Percentiles rank a stretch among this genome's conserved stretches.
These are phyloP conservation scores for Chiridota heheva DNA, from an alignment of 35 echinoderm and acorn worm species.

Conservation along the genomic window DNA sequence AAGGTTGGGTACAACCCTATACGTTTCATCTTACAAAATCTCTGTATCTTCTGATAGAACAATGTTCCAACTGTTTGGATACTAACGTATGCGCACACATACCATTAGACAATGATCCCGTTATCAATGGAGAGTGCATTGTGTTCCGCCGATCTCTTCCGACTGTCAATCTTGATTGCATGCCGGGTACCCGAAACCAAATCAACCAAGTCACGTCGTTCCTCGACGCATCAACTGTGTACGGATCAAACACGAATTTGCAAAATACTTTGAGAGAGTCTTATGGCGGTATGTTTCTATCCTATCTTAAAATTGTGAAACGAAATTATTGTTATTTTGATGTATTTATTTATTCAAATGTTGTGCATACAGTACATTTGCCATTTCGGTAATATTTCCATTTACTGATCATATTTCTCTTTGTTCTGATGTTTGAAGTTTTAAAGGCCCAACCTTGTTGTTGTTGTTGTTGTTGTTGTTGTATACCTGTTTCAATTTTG, in stretches of 20 bases:
- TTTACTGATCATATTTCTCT: too few species aligned
- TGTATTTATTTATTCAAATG: not conserved
- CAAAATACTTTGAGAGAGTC: constrained; percentile 36
- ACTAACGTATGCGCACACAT: constrained; percentile 62
- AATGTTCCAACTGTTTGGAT: constrained; percentile 43
- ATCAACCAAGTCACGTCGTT: constrained; percentile 84
- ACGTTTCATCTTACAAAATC: too few species aligned
- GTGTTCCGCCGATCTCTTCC: constrained; percentile 62
- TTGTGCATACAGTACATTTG: not conserved
- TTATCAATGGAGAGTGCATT: constrained; percentile 49
- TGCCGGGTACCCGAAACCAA: constrained; percentile 74
- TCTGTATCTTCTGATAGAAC: constrained; percentile 1
- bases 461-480: too few species aligned
- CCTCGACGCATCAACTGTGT: constrained; percentile 74
- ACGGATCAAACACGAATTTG: constrained; percentile 44
- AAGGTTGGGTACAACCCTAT: too few species aligned
- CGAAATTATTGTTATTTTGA: not conserved
- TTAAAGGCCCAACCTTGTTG: too few species aligned
- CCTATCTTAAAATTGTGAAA: not conserved
- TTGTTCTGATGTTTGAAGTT: too few species aligned
- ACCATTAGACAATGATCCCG: constrained; percentile 47
- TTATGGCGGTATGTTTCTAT: not conserved
- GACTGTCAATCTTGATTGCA: constrained; percentile 55
- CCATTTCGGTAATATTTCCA: too few species aligned
- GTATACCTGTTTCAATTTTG: too few species aligned